Base-by-base conservation (phyloP, 2,797 vertebrate genomes). In the Myiotriccus ornatus region DNA sequence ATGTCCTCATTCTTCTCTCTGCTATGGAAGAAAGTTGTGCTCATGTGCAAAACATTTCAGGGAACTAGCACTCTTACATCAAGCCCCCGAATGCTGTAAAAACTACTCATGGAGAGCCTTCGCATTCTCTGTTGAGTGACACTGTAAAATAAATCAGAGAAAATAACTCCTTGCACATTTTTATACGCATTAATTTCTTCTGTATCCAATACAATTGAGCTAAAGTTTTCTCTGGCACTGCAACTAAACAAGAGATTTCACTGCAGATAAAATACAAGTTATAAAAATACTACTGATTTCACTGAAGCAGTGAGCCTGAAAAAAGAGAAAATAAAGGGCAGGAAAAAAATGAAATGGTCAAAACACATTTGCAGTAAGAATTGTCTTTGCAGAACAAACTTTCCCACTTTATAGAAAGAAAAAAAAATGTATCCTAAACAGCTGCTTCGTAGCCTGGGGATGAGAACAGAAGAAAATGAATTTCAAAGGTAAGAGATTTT, bases 401-500 rank as follows among this genome's bases (percentile, higher is more conserved):
- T 63, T 46, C 9, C 3, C 37, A 74, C 47, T 68, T 79, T 28
- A 63, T 74, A 75, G 77, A 65, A 75, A 77, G 46, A 62, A 28
- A 64, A 28, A 64, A 60, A 79, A 69, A 2, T 4, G 9, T 35
- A 75, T 47, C 43, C 63, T 50, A 82, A 93, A 57, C 52, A 92
- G 55, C 56, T 90, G 49, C 49, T 88, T 43, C 35, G 46, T 23
- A 78, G 64, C 74, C 79, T 75, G 49, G 6, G 37, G 37, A 43
- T 37, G 22, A 43, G 7, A 25, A 56, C 35, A 84, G 17, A 78
- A 82, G 23, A 77, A 93, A 91, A 85, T 14, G 0, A 35, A 87
- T 82, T 92, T 62, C 52, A 76, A 86, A 85, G 52, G n/a, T 39
- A 93, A 67, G 35, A 89, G 32, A 84, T 81, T 76, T 92, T 88